A percentile compares a stretch with the other conserved stretches of the same genome.
Evolutionary conservation across 1,140 invertebrate species (phyloP).

Genomic region (Akabosia matsudoensis): DNA sequence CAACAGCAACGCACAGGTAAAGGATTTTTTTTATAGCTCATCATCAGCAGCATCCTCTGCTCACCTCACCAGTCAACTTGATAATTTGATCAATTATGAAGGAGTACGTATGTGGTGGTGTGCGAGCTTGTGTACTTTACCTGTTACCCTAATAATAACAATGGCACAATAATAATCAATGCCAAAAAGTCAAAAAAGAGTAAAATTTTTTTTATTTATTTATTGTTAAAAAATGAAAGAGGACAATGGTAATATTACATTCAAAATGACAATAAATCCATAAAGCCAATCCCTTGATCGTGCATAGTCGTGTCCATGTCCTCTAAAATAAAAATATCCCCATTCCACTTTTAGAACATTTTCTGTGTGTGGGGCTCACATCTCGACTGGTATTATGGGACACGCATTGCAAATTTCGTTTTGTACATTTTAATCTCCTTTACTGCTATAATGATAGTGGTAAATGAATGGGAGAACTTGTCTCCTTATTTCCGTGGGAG

Average conservation of each 20-base stretch:
- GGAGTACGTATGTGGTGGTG: not conserved
- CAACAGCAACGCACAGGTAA: not conserved
- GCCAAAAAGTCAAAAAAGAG: not conserved
- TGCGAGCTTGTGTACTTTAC: not conserved
- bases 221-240: not conserved
- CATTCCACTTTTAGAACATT: not conserved
- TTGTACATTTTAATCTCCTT: not conserved
- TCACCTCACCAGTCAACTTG: not conserved
- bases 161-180: not conserved
- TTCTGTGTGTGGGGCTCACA: not conserved
- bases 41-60: not conserved
- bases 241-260: not conserved
- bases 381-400: not conserved
- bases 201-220: not conserved
- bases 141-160: not conserved
- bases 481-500: slow-evolving; percentile 21
- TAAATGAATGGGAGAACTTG: slow-evolving; percentile 12
- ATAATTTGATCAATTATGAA: slow-evolving; percentile 8
- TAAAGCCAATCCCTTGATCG: not conserved
- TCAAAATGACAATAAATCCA: too few relatives aligned
- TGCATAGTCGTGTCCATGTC: not conserved
- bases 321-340: not conserved
- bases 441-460: not conserved
- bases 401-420: not conserved
- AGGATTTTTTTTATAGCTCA: too few relatives aligned